Evolutionary conservation across 2,113 vertebrate species (phyloP), one percentile per base, ranked within the genome.

Genomic region (Neotoma lepida): DNA sequence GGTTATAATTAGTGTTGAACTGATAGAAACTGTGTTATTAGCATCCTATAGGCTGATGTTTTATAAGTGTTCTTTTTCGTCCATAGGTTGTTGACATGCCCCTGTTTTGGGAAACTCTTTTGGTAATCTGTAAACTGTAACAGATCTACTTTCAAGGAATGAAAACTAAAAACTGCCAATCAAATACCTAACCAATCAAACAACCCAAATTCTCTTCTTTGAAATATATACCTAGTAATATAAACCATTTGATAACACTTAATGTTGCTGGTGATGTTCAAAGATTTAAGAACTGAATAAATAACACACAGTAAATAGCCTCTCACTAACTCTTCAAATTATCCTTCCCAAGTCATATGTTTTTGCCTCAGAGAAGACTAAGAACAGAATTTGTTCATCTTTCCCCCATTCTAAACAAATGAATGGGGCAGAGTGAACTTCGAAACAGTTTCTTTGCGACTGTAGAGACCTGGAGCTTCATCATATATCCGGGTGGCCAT

Each of bases 161-260:
- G 28, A 77, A 88, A 78, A 88, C 22, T 63, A 5, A 64, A 82
- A 73, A 30, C 0, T 91, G n/a, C 22, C 49, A 84, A 15, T 88
- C 4, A 84, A 78, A 28, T 89, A 54, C 66, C 0, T 77, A 4
- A 6, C 20, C 46, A 74, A n/a, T 64, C 10, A 71, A 66, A 33
- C 10, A 80, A 58, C 24, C 24, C 20, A 14, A 58, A 56, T n/a
- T 76, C 71, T 92, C 39, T 89, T 58, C 88, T 94, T 92, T 88
- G 39, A 88, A 54, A 93, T 86, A 9, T 28, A 41, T 88, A 20
- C 18, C 20, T 77, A 66, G 2, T 26, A 51, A 86, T 73, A 84
- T 64, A 86, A 84, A 68, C 4, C 2, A 56, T 63, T 89, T 94
- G 66, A 73, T 77, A 35, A 93, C 54, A 51, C 28, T 35, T 84